These are phyloP conservation scores for Aythya baeri DNA, from an alignment of 2,113 vertebrate species.

Conservation along the genomic window DNA sequence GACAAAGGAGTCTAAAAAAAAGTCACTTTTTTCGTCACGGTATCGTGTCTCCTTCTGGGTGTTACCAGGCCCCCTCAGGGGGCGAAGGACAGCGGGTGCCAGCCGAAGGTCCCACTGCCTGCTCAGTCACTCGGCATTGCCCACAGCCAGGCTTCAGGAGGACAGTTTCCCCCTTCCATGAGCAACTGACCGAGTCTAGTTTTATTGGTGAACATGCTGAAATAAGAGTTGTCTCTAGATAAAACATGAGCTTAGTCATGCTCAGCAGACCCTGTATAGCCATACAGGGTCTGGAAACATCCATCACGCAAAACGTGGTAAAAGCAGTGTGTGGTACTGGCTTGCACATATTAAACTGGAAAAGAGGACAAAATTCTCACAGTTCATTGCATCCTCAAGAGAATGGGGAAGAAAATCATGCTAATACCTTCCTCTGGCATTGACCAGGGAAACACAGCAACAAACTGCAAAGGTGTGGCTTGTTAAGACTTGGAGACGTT, in stretches of 20 bases:
- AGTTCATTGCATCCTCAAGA: not conserved
- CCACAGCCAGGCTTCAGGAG: not conserved
- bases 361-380: not conserved
- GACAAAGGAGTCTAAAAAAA: not conserved
- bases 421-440: not conserved
- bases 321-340: not conserved
- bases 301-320: not conserved
- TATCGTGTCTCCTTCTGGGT: not conserved
- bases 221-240: not conserved
- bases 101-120: not conserved
- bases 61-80: not conserved
- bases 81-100: not conserved
- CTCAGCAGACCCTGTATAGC: not conserved
- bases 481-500: not conserved
- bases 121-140: not conserved
- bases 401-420: not conserved
- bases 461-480: not conserved
- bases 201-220: not conserved
- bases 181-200: not conserved
- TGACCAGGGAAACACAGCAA: not conserved
- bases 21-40: not conserved
- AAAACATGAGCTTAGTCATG: not conserved
- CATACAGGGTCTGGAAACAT: not conserved
- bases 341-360: not conserved
- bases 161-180: no score